These are phyloP conservation scores for Hoplodrina blanda DNA, from an alignment of 2,888 invertebrate genomes.

Conservation along the genomic window DNA sequence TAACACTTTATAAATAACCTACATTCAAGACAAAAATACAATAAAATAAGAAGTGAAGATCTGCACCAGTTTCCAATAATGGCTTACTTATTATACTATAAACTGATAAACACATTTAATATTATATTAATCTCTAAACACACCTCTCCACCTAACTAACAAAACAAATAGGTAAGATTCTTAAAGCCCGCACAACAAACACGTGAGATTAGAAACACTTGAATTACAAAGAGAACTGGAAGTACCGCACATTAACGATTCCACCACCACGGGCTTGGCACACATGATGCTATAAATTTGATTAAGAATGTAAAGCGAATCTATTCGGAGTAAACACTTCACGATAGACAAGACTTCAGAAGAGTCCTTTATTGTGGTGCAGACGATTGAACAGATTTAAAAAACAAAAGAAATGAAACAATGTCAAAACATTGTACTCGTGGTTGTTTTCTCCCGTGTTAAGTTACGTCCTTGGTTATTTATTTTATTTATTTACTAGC, in stretches of 20 bases:
- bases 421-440: neutral
- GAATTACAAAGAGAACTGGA: conserved; percentile 37
- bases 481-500: too few species aligned
- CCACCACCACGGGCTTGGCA: conserved; percentile 22
- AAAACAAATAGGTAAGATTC: conserved; percentile 21
- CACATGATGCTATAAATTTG: conserved; percentile 52
- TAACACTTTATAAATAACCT: too few species aligned
- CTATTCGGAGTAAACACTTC: conserved; percentile 37
- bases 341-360: neutral
- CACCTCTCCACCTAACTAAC: neutral
- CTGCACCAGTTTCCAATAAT: too few species aligned
- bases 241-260: conserved; percentile 53
- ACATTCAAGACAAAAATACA: too few species aligned
- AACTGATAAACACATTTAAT: neutral
- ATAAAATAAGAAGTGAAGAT: too few species aligned
- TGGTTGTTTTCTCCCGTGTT: too few species aligned
- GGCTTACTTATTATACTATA: neutral
- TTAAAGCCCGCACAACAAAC: conserved; percentile 25
- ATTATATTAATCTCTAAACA: neutral
- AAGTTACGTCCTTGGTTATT: too few species aligned
- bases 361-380: neutral
- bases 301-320: conserved; percentile 60
- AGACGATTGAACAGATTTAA: neutral
- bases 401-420: neutral
- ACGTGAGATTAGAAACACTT: conserved; percentile 50